These are phyloP conservation scores for Odontomachus brunneus DNA, from an alignment of 1,140 invertebrate species.

Conservation along the genomic window DNA sequence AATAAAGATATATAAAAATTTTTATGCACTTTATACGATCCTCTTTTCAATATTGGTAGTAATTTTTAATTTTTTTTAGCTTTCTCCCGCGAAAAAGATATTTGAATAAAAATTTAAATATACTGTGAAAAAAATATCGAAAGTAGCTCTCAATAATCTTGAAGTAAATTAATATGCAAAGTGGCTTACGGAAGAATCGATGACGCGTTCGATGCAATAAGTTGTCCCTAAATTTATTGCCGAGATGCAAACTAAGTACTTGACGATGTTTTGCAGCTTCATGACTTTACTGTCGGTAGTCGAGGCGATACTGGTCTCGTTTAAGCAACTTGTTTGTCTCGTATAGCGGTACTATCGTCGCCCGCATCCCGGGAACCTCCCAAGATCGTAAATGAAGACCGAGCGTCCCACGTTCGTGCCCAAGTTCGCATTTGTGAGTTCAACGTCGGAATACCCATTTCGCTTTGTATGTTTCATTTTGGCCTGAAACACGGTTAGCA, in stretches of 20 bases:
- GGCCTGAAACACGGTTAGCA: not conserved
- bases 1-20: constrained; percentile 19
- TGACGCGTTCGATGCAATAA: constrained; percentile 16
- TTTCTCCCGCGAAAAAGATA: too few species aligned
- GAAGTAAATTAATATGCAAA: constrained; percentile 8
- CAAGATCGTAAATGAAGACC: constrained; percentile 27
- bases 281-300: constrained; percentile 77
- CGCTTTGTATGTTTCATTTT: constrained; percentile 45
- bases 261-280: constrained; percentile 78
- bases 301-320: constrained; percentile 57
- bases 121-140: not conserved
- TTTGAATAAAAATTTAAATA: not conserved
- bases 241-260: constrained; percentile 75
- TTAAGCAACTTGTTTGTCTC: constrained; percentile 61
- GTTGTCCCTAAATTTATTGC: constrained; percentile 30
- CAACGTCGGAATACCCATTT: constrained; percentile 20
- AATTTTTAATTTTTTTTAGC: not conserved
- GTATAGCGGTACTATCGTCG: constrained; percentile 75
- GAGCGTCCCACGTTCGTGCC: not conserved
- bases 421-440: not conserved
- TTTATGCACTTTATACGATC: not conserved
- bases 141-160: not conserved
- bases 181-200: constrained; percentile 41
- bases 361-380: constrained; percentile 69
- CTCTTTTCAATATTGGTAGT: not conserved